These are phyloP conservation scores for Agelas oroides DNA, from an alignment of 37 sponge, comb jelly and placozoan genomes.

Conservation along the genomic window DNA sequence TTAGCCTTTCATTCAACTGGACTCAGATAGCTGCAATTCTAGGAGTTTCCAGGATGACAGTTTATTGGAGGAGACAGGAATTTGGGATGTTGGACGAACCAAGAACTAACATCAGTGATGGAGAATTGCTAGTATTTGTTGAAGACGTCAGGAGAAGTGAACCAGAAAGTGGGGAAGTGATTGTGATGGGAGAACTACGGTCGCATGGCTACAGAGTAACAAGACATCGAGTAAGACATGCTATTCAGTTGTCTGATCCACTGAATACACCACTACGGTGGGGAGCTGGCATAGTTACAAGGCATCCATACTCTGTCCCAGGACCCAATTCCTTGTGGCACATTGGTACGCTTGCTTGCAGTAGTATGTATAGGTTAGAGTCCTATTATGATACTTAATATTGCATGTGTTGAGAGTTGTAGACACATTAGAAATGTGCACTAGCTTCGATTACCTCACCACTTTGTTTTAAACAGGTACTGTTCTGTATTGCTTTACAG, in stretches of 20 bases:
- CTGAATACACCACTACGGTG: conserved; percentile 46
- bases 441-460: too few species aligned
- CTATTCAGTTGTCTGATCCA: conserved; percentile 47
- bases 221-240: conserved; percentile 23
- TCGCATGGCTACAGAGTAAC: conserved; percentile 45
- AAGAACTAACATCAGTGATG: conserved; percentile 5
- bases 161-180: conserved; percentile 47
- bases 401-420: too few species aligned
- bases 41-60: conserved; percentile 49
- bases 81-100: too few species aligned
- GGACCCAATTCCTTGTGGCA: conserved; percentile 78
- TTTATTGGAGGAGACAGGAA: conserved; percentile 36
- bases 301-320: conserved; percentile 55
- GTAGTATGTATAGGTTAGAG: too few species aligned
- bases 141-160: conserved; percentile 8
- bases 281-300: conserved; percentile 8
- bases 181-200: conserved; percentile 27
- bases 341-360: conserved; percentile 41
- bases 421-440: too few species aligned
- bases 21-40: conserved; percentile 46
- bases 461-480: too few species aligned
- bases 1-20: conserved; percentile 57
- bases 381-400: too few species aligned
- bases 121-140: conserved; percentile 1
- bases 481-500: background rate